Evolutionary conservation across 2,888 invertebrate species (phyloP).

Genomic region (Diarsia brunnea): DNA sequence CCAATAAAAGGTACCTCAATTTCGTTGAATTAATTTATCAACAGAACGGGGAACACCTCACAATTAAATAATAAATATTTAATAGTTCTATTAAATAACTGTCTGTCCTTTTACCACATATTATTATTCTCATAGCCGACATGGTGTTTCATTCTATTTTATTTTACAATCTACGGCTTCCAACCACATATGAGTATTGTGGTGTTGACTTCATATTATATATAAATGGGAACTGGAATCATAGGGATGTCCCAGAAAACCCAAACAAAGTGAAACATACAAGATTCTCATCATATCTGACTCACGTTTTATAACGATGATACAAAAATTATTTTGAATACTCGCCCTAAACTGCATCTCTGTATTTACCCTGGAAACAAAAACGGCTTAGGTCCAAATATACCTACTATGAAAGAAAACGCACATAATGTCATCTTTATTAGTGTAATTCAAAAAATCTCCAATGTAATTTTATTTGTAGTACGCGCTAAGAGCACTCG

Average conservation of each 20-base stretch:
- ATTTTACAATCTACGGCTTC: slow-evolving; percentile 25
- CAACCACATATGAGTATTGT: slow-evolving; percentile 1
- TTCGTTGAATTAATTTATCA: too few species aligned
- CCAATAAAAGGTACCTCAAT: neutral
- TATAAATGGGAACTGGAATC: slow-evolving; percentile 10
- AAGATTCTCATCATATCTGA: neutral
- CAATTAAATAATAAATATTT: slow-evolving; percentile 1
- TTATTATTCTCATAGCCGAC: neutral
- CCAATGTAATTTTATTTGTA: neutral
- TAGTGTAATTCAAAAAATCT: neutral
- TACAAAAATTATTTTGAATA: too few species aligned
- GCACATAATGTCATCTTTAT: neutral
- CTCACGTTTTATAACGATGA: neutral
- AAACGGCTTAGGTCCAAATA: neutral
- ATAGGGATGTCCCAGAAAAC: neutral
- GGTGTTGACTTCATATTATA: slow-evolving; percentile 10
- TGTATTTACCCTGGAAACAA: neutral
- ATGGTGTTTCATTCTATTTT: slow-evolving; percentile 4
- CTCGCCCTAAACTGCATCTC: neutral
- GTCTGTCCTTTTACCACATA: neutral
- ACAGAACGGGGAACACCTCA: neutral
- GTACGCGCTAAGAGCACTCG: too few species aligned
- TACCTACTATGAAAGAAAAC: neutral
- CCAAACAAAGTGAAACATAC: neutral
- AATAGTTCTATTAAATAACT: slow-evolving; percentile 18